phyloP scores from a whole-genome alignment of 53 echinoderm and acorn worm genomes.

The Astropecten irregularis region DNA sequence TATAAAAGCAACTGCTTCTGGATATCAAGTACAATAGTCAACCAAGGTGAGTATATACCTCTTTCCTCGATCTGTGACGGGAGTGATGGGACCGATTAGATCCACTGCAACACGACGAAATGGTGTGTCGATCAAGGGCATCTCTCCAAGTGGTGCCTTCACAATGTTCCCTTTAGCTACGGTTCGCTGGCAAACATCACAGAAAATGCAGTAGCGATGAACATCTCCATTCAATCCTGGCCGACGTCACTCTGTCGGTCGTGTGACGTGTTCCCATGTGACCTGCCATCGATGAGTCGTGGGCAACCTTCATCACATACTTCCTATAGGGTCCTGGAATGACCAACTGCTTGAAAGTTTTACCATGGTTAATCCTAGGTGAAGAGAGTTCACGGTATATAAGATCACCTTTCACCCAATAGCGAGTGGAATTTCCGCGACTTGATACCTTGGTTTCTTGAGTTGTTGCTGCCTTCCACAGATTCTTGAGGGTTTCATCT shows the following conservation, averaged over 20 bases:
- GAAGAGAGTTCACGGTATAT: slow-evolving; percentile 22
- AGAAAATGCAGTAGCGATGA: slow-evolving; percentile 16
- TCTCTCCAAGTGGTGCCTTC: background rate
- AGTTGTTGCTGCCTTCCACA: slow-evolving; percentile 4
- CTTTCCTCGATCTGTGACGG: background rate
- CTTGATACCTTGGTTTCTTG: background rate
- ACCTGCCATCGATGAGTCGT: slow-evolving; percentile 58
- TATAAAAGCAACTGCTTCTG: slow-evolving; percentile 4
- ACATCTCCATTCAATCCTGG: slow-evolving; percentile 57
- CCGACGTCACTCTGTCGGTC: slow-evolving; percentile 42
- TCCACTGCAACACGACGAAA: background rate
- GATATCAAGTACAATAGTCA: slow-evolving; percentile 14
- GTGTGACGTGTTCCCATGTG: slow-evolving; percentile 54
- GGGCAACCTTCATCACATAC: slow-evolving; percentile 48
- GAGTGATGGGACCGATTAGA: background rate
- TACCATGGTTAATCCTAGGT: slow-evolving; percentile 20
- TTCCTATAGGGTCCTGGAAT: slow-evolving; percentile 30
- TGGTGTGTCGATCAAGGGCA: slow-evolving; percentile 8
- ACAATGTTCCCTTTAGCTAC: background rate
- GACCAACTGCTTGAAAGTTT: slow-evolving; percentile 22
- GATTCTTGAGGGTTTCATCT: slow-evolving; percentile 12
- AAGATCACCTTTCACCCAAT: slow-evolving; percentile 4
- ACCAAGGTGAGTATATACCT: slow-evolving; percentile 51
- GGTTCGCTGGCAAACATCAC: background rate
- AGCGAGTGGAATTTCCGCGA: background rate